Conservation (phyloP, 2,888 invertebrate species). For the Timandra comae region DNA sequence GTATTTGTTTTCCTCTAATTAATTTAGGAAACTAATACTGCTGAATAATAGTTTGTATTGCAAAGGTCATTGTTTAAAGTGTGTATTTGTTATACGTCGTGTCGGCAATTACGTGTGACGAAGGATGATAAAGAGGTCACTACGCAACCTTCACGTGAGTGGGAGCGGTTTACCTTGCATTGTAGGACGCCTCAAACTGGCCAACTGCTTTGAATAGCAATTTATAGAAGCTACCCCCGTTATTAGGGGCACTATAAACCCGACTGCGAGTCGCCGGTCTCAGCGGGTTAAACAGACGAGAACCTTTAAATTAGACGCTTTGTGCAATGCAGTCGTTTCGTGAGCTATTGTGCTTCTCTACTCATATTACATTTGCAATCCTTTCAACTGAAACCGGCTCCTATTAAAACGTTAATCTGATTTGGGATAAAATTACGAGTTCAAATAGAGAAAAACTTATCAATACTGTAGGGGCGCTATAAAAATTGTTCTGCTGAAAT, state of each 20-base stretch:
- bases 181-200: slow-evolving; percentile 44
- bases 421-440: slow-evolving; percentile 5
- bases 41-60: no score
- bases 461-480: slow-evolving; percentile 11
- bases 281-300: slow-evolving; percentile 45
- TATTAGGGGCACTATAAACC: slow-evolving; percentile 59
- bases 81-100: slow-evolving; percentile 35
- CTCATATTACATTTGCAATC: slow-evolving; percentile 19
- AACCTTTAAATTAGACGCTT: slow-evolving; percentile 48
- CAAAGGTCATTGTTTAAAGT: no score
- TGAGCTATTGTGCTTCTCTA: slow-evolving; percentile 19
- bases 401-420: slow-evolving; percentile 22
- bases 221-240: slow-evolving; percentile 56
- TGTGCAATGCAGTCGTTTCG: slow-evolving; percentile 34
- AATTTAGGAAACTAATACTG: background rate
- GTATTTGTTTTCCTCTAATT: slow-evolving; percentile 1
- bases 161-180: slow-evolving; percentile 52
- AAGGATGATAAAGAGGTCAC: slow-evolving; percentile 49
- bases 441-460: slow-evolving; percentile 10
- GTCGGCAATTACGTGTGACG: slow-evolving; percentile 42
- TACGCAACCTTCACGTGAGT: slow-evolving; percentile 53
- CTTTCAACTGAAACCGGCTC: slow-evolving; percentile 1
- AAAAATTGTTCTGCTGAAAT: slow-evolving; percentile 39
- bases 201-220: slow-evolving; percentile 57
- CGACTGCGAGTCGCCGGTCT: slow-evolving; percentile 47